Base-by-base conservation (phyloP, 2,888 invertebrate species). In the Patella ulyssiponensis region DNA sequence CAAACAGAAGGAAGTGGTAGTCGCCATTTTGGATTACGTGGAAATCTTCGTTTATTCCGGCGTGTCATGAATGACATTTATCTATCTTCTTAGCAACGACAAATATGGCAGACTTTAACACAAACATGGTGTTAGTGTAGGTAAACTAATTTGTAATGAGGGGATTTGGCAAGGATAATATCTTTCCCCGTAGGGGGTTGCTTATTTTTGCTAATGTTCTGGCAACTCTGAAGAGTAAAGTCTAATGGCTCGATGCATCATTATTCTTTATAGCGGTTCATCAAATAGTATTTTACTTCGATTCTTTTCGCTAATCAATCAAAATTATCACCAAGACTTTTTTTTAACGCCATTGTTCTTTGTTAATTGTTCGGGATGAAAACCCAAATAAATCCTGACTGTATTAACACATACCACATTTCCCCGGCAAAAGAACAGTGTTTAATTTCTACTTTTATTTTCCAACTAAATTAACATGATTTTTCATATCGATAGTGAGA, bases 21-120 rank as follows among this genome's bases (percentile, higher is more conserved):
- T 44, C 20, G 23, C 20, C 20, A 64, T 64, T 23, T 64, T 64
- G 64, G 14, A 64, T 64, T 23, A 20, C 64, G 64, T 23, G 20
- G 23, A 20, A 20, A 64, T 64, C 23, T 44, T 64, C 23, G 64
- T 64, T 64, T 64, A 64, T 64, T 64, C 64, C 64, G 64, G 64
- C 64, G 64, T 64, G 64, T 64, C 64, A 64, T 23, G 64, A 12
- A 20, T 64, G 64, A 64, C 64, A 64, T 64, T 64, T 64, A 64
- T 64, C 64, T 14, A 14, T 23, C 12, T 64, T 20, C 64, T 64
- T 64, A 64, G 23, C 20, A 64, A 64, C 23, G 64, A 64, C 64
- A 64, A 64, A 64, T 12, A 64, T 64, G 64, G 64, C 64, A 64
- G 64, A 64, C 20, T 64, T 64, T 64, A 12, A 64, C 9, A 64